Base-by-base conservation (phyloP, 2,113 vertebrate genomes). In the Arothron firmamentum region DNA sequence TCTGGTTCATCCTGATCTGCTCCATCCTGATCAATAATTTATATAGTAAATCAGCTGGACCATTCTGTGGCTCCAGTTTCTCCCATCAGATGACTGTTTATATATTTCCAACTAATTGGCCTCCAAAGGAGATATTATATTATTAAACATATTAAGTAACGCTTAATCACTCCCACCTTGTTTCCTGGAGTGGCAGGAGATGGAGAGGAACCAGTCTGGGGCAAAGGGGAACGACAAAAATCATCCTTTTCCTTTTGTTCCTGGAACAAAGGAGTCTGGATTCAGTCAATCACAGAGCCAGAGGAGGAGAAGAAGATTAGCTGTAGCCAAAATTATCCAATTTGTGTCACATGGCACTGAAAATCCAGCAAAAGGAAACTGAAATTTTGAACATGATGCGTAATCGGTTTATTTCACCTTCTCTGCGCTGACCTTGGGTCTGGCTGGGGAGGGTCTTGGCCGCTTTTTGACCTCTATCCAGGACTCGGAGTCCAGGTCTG, bases 391-490 rank as follows among this genome's bases (percentile, higher is more conserved):
- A 49, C 6, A 5, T 4, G 11, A 6, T 34, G 52, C 34, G 4
- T 59, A 38, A 65, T 28, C n/a, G 17, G 10, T 49, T n/a, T 6
- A 51, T 4, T 41, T 73, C 65, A 78, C 66, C 67, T 68, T 62
- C 42, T 65, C 61, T 18, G 42, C 11, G 20, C 68, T 53, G 67
- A 95, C 95, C 94, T 94, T 98, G 48, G 93, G 91, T 74, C 91
- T 91, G 56, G 94, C 93, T 0, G 95, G 96, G 0, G 97, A 98
- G 0, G 96, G 94, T 16, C 96, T 85, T 38, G 96, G 94, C 62
- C 96, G 92, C 87, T 98, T 98, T 88, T 98, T 99, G 56, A 98
- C 97, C 86, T 98, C 97, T 45, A 98, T 99, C 97, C 97, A 99
- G 1, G 93, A 94, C 83, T 98, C 97, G 0, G 95, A 98, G 86